Evolutionary conservation across 2,888 invertebrate genomes (phyloP).

Genomic region (Lasioglossum malachurum): DNA sequence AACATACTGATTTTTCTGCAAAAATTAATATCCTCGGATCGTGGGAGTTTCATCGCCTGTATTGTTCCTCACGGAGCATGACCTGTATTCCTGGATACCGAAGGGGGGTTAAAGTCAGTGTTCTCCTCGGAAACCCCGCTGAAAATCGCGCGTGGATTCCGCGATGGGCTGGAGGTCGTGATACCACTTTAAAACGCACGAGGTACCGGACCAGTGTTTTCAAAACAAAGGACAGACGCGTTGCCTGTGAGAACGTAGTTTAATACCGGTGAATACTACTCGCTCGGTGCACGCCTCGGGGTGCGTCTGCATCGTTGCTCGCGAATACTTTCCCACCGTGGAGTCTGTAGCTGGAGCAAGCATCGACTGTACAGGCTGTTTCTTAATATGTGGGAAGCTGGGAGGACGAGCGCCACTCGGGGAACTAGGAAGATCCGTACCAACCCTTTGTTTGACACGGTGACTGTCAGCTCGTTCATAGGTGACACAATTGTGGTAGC

Average conservation of each 20-base stretch:
- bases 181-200: constrained; percentile 10
- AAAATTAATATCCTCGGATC: background rate
- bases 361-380: constrained; percentile 13
- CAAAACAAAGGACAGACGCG: constrained; percentile 52
- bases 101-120: background rate
- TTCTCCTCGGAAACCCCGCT: background rate
- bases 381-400: constrained; percentile 18
- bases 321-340: constrained; percentile 59
- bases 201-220: constrained; percentile 27
- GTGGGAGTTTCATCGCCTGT: background rate
- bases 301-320: constrained; percentile 48
- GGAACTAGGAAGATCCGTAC: background rate
- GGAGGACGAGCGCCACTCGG: background rate
- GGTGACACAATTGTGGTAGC: background rate
- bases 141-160: background rate
- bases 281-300: constrained; percentile 45
- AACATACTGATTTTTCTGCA: background rate
- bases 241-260: constrained; percentile 60
- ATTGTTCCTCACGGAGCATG: background rate
- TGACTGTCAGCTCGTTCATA: background rate
- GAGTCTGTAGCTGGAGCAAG: constrained; percentile 30
- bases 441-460: background rate
- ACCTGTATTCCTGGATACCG: background rate
- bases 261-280: constrained; percentile 47
- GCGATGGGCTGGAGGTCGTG: background rate